Evolutionary conservation across 2,888 invertebrate species (phyloP).

Genomic region (Salticus scenicus): DNA sequence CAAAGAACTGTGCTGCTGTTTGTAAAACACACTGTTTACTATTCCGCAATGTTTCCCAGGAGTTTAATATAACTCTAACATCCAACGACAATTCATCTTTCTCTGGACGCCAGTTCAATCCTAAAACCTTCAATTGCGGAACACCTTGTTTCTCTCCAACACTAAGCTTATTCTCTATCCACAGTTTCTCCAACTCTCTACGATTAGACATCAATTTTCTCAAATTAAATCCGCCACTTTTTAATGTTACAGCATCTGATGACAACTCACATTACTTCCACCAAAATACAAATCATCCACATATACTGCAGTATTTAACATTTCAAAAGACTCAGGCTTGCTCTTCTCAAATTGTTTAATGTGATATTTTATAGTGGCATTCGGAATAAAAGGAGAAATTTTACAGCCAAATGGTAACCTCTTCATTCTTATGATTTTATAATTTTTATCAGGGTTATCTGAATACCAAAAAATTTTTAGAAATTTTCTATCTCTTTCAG

Average conservation of each 20-base stretch:
- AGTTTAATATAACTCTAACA: neutral
- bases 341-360: neutral
- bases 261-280: neutral
- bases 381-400: neutral
- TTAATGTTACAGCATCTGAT: neutral
- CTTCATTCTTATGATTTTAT: neutral
- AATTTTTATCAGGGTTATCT: neutral
- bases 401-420: neutral
- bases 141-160: neutral
- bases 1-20: neutral
- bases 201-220: neutral
- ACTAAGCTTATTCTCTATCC: neutral
- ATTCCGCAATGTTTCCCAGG: neutral
- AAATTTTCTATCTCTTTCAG: neutral
- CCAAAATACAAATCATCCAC: neutral
- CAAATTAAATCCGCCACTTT: neutral
- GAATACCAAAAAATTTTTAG: neutral
- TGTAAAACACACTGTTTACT: neutral
- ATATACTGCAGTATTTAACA: neutral
- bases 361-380: conserved; percentile 20
- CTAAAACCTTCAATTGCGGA: neutral
- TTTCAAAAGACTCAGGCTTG: neutral
- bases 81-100: neutral
- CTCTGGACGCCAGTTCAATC: neutral
- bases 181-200: neutral